Evolutionary conservation across 2,888 invertebrate species (phyloP).

Genomic region (Metellina segmentata): DNA sequence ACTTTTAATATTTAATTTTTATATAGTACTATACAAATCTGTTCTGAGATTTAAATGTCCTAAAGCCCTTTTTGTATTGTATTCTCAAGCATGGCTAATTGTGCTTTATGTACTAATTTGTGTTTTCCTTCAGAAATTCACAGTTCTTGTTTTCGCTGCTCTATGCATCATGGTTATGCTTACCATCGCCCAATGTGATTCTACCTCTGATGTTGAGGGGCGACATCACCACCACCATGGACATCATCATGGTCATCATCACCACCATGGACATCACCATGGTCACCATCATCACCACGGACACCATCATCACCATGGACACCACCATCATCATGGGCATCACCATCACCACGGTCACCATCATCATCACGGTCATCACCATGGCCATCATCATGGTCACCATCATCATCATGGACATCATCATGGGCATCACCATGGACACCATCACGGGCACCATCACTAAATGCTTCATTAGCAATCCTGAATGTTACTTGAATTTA

Average conservation of each 20-base stretch:
- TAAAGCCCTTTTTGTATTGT: too few relatives aligned
- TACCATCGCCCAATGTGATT: neutral
- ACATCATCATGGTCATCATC: slow-evolving; percentile 15
- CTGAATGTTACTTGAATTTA: too few relatives aligned
- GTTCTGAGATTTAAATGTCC: too few relatives aligned
- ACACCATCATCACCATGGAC: slow-evolving; percentile 4
- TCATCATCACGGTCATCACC: slow-evolving; percentile 46
- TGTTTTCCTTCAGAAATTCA: slow-evolving; percentile 5
- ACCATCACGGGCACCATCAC: too few relatives aligned
- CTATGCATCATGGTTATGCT: slow-evolving; percentile 9
- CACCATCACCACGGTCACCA: slow-evolving; percentile 51
- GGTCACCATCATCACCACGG: slow-evolving; percentile 20
- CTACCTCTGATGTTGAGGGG: slow-evolving; percentile 7
- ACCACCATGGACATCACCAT: slow-evolving; percentile 22
- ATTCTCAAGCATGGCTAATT: too few relatives aligned
- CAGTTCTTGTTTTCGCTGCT: slow-evolving; percentile 26
- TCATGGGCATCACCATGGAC: neutral
- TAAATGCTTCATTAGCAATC: too few relatives aligned
- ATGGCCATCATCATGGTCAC: slow-evolving; percentile 39
- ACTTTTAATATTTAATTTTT: too few relatives aligned
- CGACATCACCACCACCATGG: slow-evolving; percentile 30
- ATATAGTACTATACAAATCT: too few relatives aligned
- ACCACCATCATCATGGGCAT: slow-evolving; percentile 21
- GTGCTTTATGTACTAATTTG: neutral
- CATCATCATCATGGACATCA: neutral